These are phyloP conservation scores for Corynorhinus townsendii DNA, from an alignment of 2,113 vertebrate species.

Conservation along the genomic window DNA sequence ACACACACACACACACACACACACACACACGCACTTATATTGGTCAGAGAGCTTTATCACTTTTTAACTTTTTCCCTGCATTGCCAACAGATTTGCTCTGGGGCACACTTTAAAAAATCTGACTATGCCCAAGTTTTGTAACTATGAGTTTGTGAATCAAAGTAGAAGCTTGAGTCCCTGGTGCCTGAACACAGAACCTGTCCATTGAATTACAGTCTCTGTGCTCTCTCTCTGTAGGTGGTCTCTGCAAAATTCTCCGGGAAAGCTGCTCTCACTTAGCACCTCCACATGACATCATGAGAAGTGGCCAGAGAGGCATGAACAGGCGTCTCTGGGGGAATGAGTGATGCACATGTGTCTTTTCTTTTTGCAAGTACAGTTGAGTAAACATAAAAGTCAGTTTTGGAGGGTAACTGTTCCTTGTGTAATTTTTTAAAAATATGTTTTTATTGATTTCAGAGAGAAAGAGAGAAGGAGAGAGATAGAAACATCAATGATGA, in stretches of 20 bases:
- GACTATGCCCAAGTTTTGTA: neutral
- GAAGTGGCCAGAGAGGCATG: neutral
- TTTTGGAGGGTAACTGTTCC: neutral
- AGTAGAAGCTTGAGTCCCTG: neutral
- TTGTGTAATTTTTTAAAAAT: neutral
- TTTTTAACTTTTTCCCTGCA: neutral
- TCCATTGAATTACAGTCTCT: neutral
- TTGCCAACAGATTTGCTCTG: neutral
- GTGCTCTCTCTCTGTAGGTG: rapidly evolving
- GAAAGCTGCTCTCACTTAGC: rapidly evolving
- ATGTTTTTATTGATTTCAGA: too few species aligned
- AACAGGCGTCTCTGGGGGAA: neutral
- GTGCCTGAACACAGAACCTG: neutral
- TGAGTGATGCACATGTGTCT: neutral
- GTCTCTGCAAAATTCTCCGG: neutral
- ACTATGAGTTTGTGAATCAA: neutral
- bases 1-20: too few species aligned
- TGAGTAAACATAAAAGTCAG: neutral
- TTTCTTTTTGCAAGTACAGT: neutral
- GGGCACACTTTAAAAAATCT: neutral
- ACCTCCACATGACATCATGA: rapidly evolving
- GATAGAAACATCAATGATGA: too few species aligned
- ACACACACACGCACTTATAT: too few species aligned
- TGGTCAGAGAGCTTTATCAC: neutral
- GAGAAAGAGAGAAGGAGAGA: too few species aligned